Percentiles rank a stretch among this genome's conserved stretches.
Conservation (phyloP, 2,888 invertebrate genomes). For the Heteropelma amictum region DNA sequence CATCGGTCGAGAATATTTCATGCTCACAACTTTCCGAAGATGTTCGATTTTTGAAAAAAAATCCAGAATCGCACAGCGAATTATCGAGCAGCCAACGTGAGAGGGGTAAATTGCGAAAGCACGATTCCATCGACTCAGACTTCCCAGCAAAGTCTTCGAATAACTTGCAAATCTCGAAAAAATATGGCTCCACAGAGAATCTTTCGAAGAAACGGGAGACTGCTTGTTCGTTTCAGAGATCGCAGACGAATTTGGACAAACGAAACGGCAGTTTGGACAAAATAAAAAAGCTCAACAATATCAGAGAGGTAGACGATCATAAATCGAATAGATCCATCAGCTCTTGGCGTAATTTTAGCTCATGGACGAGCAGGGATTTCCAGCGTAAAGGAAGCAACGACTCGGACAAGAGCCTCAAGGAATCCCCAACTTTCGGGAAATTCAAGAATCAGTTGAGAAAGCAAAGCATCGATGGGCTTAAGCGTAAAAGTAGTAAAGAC, state of each 20-base stretch:
- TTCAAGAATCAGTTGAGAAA: slow-evolving; percentile 58
- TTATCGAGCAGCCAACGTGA: not conserved
- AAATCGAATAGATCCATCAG: slow-evolving; percentile 38
- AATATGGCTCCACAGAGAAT: slow-evolving; percentile 67
- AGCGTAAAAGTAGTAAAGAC: slow-evolving; percentile 69
- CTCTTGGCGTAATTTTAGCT: slow-evolving; percentile 55
- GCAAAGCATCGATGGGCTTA: slow-evolving; percentile 66
- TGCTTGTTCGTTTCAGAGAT: slow-evolving; percentile 58
- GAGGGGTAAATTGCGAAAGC: slow-evolving; percentile 62
- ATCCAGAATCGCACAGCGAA: not conserved
- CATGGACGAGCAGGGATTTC: slow-evolving; percentile 51
- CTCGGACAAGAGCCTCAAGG: slow-evolving; percentile 64
- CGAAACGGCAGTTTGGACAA: slow-evolving; percentile 54
- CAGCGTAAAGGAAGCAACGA: slow-evolving; percentile 67
- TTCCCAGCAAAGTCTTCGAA: slow-evolving; percentile 26
- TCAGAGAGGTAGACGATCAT: slow-evolving; percentile 65
- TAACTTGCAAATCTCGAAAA: slow-evolving; percentile 61
- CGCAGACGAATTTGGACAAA: slow-evolving; percentile 65
- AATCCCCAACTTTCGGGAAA: slow-evolving; percentile 30
- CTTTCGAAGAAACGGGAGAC: slow-evolving; percentile 59
- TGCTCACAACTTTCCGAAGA: not conserved
- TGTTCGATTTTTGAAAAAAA: not conserved
- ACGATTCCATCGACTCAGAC: slow-evolving; percentile 63
- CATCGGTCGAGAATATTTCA: not conserved
- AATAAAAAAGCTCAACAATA: slow-evolving; percentile 66